phyloP scores from a whole-genome alignment of 2,888 invertebrate genomes.

The Apotomis betuletana region DNA sequence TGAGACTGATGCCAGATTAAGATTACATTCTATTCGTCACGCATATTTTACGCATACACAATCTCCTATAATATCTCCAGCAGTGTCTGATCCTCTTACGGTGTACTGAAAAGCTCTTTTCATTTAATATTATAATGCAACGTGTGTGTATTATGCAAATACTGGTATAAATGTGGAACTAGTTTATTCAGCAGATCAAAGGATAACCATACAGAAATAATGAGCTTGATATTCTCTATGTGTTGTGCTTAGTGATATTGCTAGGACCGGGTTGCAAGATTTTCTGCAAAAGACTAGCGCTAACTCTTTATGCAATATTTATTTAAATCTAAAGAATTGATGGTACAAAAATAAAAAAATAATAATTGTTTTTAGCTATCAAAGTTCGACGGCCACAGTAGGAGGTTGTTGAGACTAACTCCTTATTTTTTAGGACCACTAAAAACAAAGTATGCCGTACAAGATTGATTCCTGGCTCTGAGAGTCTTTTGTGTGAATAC shows the following conservation, averaged over 20 bases:
- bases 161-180: constrained; percentile 20
- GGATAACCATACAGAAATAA: constrained; percentile 31
- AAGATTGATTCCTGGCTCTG: no score
- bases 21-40: not conserved
- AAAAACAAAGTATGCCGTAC: not conserved
- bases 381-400: no score
- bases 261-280: not conserved
- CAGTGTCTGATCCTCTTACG: constrained; percentile 6
- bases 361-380: no score
- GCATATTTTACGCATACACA: constrained; percentile 12
- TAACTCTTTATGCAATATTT: not conserved
- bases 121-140: constrained; percentile 20
- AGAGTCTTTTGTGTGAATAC: no score
- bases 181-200: constrained; percentile 37
- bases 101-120: constrained; percentile 21
- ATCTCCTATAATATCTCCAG: constrained; percentile 2
- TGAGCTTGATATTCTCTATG: constrained; percentile 23
- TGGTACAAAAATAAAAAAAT: no score
- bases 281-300: not conserved
- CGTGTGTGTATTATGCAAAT: constrained; percentile 30
- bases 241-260: not conserved
- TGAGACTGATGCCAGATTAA: not conserved
- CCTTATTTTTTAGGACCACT: not conserved
- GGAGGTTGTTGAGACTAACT: no score
- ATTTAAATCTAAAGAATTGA: not conserved